Evolutionary conservation across 1,140 invertebrate genomes (phyloP).

Genomic region (Habropoda laboriosa): DNA sequence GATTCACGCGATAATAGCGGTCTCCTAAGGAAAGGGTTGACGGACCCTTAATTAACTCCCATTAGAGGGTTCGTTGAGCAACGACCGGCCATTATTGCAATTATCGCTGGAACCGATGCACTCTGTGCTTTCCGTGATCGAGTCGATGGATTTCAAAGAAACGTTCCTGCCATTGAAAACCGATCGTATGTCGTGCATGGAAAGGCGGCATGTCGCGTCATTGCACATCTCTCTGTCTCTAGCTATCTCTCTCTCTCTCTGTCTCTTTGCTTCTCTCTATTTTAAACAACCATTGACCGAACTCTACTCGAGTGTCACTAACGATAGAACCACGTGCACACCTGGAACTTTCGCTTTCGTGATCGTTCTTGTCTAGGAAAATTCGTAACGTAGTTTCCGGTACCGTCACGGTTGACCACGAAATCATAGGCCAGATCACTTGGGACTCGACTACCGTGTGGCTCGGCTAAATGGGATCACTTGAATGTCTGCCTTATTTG

Average conservation of each 20-base stretch:
- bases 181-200: slow-evolving; percentile 59
- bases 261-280: slow-evolving; percentile 64
- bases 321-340: slow-evolving; percentile 67
- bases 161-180: slow-evolving; percentile 57
- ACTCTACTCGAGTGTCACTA: slow-evolving; percentile 75
- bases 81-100: not conserved
- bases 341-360: slow-evolving; percentile 59
- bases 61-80: slow-evolving; percentile 22
- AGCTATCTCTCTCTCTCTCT: not conserved
- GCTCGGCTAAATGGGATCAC: not conserved
- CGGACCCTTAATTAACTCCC: not conserved
- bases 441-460: no score
- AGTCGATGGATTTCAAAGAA: slow-evolving; percentile 32
- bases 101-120: not conserved
- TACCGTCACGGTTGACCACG: not conserved
- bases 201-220: slow-evolving; percentile 56
- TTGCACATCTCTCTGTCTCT: slow-evolving; percentile 49
- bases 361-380: slow-evolving; percentile 30
- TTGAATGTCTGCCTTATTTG: not conserved
- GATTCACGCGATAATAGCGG: not conserved
- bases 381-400: slow-evolving; percentile 22
- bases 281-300: slow-evolving; percentile 77
- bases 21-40: not conserved
- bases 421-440: no score
- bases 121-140: not conserved